Conservation (phyloP, 2,113 vertebrate genomes). For the Scartelaos histophorus region DNA sequence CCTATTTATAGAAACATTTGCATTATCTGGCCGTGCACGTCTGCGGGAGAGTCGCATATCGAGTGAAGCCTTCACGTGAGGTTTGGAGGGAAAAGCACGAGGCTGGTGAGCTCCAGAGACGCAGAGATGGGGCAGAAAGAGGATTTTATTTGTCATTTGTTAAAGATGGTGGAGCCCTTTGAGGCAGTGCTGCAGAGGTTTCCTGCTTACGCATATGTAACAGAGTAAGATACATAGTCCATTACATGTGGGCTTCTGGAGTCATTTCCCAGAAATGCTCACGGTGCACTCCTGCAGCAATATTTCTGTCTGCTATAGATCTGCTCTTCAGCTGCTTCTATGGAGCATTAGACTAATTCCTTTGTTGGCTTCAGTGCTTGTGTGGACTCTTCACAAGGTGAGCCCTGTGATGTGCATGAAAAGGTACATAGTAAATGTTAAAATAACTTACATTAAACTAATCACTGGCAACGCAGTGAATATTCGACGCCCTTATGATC, state of each 20-base stretch:
- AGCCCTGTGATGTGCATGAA: neutral
- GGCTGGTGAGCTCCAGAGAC: constrained; percentile 49
- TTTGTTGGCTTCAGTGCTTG: neutral
- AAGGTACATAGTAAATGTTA: neutral
- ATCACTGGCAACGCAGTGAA: neutral
- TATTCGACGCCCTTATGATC: neutral
- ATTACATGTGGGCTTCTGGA: constrained; percentile 12
- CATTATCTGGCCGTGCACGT: constrained; percentile 70
- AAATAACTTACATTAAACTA: neutral
- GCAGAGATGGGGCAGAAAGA: constrained; percentile 39
- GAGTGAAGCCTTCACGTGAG: constrained; percentile 56
- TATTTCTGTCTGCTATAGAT: constrained; percentile 11
- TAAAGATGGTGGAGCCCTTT: constrained; percentile 42
- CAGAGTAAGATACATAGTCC: constrained; percentile 22
- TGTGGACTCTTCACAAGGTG: neutral
- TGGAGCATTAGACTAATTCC: constrained; percentile 4
- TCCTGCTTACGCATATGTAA: constrained; percentile 32
- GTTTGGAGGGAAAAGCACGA: constrained; percentile 37
- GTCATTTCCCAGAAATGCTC: constrained; percentile 5
- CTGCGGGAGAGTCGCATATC: constrained; percentile 58
- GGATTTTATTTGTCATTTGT: constrained; percentile 50
- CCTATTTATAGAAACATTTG: constrained; percentile 80
- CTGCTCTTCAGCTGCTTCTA: constrained; percentile 2
- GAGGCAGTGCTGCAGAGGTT: constrained; percentile 43
- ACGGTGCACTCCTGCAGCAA: constrained; percentile 1